A percentile compares a stretch with the other conserved stretches of the same genome.
These are phyloP conservation scores for Heliocidaris erythrogramma DNA, from an alignment of 35 echinoderm and acorn worm species.

Conservation along the genomic window DNA sequence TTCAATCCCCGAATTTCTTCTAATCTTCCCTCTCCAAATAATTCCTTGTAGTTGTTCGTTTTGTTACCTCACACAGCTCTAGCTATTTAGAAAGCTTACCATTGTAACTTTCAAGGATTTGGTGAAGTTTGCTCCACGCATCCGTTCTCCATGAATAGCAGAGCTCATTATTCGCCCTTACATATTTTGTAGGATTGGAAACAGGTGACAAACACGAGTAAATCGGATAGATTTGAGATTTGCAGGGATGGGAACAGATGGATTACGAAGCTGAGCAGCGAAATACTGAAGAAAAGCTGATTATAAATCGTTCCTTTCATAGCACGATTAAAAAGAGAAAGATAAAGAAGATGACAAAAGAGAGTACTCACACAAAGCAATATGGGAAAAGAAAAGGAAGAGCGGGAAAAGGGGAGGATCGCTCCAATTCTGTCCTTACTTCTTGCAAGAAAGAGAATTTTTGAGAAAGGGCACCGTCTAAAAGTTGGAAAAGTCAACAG, in stretches of 20 bases:
- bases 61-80: conserved; percentile 9
- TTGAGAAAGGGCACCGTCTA: neutral
- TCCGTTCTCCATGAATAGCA: neutral
- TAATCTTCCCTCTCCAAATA: neutral
- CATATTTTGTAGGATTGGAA: conserved; percentile 3
- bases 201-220: neutral
- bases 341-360: neutral
- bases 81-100: conserved; percentile 6
- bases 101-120: conserved; percentile 18
- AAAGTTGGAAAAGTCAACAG: neutral
- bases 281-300: neutral
- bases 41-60: neutral
- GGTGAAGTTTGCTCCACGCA: conserved; percentile 1
- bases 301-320: neutral
- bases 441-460: neutral
- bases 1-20: neutral
- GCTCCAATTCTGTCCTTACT: neutral
- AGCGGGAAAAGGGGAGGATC: neutral
- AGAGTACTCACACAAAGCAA: neutral
- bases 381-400: neutral
- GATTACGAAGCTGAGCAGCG: neutral
- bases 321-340: neutral
- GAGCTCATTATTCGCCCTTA: neutral
- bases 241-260: conserved; percentile 7
- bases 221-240: conserved; percentile 12